Conservation (phyloP, 2,888 invertebrate genomes). For the Itoplectis maculator region DNA sequence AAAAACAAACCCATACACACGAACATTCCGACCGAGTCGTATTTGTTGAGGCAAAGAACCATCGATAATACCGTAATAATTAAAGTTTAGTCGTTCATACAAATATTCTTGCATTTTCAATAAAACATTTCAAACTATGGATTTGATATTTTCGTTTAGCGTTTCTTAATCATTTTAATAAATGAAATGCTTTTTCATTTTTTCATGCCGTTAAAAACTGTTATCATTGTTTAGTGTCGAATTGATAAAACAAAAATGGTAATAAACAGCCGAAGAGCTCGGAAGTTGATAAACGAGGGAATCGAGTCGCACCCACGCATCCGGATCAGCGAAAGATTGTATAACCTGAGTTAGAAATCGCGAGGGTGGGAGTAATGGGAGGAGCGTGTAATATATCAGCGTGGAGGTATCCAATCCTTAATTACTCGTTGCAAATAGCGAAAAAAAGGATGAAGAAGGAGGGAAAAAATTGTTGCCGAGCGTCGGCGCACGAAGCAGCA, state of each 20-base stretch:
- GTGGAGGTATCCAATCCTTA: slow-evolving; percentile 10
- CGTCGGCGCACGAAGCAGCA: not conserved
- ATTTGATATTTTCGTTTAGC: too few species aligned
- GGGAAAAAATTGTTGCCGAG: not conserved
- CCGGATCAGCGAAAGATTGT: slow-evolving; percentile 13
- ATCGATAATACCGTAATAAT: too few species aligned
- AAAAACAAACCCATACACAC: too few species aligned
- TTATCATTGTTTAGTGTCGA: too few species aligned
- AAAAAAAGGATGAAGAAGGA: slow-evolving; percentile 2
- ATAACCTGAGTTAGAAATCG: slow-evolving; percentile 20
- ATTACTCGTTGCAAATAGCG: slow-evolving; percentile 9
- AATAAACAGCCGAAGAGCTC: not conserved
- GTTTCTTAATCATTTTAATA: too few species aligned
- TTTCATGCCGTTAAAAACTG: too few species aligned
- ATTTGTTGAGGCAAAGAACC: too few species aligned
- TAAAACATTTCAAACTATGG: too few species aligned
- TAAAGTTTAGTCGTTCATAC: too few species aligned
- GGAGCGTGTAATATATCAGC: not conserved
- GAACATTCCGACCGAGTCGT: too few species aligned
- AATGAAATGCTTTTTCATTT: too few species aligned
- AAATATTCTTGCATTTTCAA: too few species aligned
- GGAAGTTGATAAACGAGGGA: not conserved
- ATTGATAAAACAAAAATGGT: not conserved
- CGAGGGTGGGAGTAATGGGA: not conserved
- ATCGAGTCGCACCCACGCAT: slow-evolving; percentile 13